Base-by-base conservation (phyloP, 2,797 vertebrate genomes). In the Pseudopleuronectes americanus region DNA sequence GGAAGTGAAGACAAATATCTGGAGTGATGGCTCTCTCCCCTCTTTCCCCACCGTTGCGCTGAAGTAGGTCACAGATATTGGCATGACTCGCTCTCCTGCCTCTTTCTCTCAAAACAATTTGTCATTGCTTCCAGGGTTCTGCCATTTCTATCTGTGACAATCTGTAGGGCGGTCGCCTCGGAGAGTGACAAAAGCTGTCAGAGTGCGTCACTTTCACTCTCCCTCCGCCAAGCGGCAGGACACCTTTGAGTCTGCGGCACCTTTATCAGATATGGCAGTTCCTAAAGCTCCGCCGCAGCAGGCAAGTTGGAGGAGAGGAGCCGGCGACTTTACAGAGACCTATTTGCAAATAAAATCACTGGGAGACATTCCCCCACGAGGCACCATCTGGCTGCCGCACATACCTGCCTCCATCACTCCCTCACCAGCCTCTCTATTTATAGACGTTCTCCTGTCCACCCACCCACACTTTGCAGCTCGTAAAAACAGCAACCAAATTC, bases 271-370 rank as follows among this genome's bases (percentile, higher is more conserved):
- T 85, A 81, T 90, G 91, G 92, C 90, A 87, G 82, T 88, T 90
- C 89, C 81, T 85, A 80, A 91, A 93, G 88, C 84, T 83, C 78
- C 86, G 70, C 68, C 87, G 86, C 83, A 79, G 80, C 83, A 76
- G 78, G 89, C 71, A 75, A 85, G 89, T 89, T 65, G 75, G 82
- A 85, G 71, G 76, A 87, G 56, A 83, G 81, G 67, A 85, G 79
- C 51, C 74, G 72, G 72, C 60, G 79, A 87, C 87, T 90, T 87
- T 84, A 87, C 81, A 81, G 80, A 91, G 86, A 89, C 86, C 88
- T 89, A 92, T 93, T 92, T 94, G 91, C 92, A 92, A 91, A 92
- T 89, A 93, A 90, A 92, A 91, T 92, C 91, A 86, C 91, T 80
- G 74, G 89, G 87, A 92, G 90, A 91, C 84, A 89, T 90, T 87